Evolutionary conservation across 1,140 invertebrate species (phyloP), one percentile per base, ranked within the genome.

Genomic region (Atta colombica): DNA sequence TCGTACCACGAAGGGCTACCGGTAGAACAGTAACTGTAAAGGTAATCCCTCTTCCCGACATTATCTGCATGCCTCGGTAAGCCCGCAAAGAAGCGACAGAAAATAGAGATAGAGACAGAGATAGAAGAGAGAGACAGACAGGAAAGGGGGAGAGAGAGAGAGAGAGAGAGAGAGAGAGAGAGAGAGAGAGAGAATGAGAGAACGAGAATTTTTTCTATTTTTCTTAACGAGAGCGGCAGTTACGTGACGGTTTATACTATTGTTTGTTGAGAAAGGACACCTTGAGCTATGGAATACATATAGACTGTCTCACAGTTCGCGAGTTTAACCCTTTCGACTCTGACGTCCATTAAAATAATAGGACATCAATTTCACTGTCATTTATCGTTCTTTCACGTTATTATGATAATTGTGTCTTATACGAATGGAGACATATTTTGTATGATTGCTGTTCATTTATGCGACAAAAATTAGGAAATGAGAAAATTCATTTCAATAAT

Each of bases 61-160:
- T 90, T 86, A 90, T 86, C 82, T 88, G 84, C 66, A 90, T 90
- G 88, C 90, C 86, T 92, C 90, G 89, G 66, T 87, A 74, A 28
- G 5, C 75, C 45, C 78, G 87, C 63, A 86, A 90, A 88, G 86
- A 35, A 90, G 60, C 45, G 86, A 66, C 21, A 72, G 18, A 80
- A 85, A 35, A 55, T 14, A 51, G 7, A 75, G 12, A 49, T 28
- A 69, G 53, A 58, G 84, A 21, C 21, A 51, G 25, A 25, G 25
- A 25, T 0, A 25, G 25, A 80, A 80, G 6, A 25, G 21, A 55
- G 7, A 25, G 3, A 61, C 0, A 21, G 21, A 21, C 21, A 21
- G 21, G 25, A 25, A 0, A 25, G 0, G 0, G 25, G 0, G 25
- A 25, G 65, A 58, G 75, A 51, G 25, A 78, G 16, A 25, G 21